These are phyloP conservation scores for Recurvirostra avosetta DNA, from an alignment of 2,113 vertebrate species.

Conservation along the genomic window DNA sequence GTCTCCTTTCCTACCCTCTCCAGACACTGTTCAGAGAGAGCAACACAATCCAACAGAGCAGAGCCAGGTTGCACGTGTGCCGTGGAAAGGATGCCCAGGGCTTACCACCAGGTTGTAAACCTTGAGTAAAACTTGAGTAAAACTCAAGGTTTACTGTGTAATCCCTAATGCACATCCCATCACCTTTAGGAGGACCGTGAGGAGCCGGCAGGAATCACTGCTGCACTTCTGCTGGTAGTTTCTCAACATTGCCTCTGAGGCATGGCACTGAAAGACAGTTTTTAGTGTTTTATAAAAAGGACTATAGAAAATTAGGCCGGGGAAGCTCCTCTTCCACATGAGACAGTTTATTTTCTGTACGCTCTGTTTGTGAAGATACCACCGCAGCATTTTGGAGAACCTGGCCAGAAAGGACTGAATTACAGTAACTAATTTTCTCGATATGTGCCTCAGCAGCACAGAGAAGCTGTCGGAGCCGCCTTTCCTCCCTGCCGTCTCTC, in stretches of 20 bases:
- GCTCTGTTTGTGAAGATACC: not conserved
- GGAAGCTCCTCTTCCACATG: not conserved
- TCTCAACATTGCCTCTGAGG: not conserved
- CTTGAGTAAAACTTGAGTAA: not conserved
- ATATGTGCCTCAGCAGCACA: not conserved
- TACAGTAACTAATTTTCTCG: not conserved
- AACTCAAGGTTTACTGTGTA: not conserved
- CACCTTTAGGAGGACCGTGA: not conserved
- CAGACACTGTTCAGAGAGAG: not conserved
- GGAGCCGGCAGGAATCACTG: not conserved
- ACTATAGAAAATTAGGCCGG: not conserved
- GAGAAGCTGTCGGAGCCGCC: not conserved
- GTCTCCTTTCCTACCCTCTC: not conserved
- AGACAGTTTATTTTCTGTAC: not conserved
- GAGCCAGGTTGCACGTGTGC: not conserved
- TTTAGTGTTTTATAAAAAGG: not conserved
- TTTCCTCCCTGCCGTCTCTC: not conserved
- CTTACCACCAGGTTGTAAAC: not conserved
- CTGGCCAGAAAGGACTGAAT: not conserved
- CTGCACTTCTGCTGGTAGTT: not conserved
- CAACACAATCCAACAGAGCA: not conserved
- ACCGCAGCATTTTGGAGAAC: not conserved
- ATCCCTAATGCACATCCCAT: rapidly evolving
- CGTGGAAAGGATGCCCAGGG: not conserved
- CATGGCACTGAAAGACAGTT: not conserved